A percentile compares a stretch with the other conserved stretches of the same genome.
Conservation (phyloP, 2,888 invertebrate genomes). For the Phoenoteleia sp. region DNA sequence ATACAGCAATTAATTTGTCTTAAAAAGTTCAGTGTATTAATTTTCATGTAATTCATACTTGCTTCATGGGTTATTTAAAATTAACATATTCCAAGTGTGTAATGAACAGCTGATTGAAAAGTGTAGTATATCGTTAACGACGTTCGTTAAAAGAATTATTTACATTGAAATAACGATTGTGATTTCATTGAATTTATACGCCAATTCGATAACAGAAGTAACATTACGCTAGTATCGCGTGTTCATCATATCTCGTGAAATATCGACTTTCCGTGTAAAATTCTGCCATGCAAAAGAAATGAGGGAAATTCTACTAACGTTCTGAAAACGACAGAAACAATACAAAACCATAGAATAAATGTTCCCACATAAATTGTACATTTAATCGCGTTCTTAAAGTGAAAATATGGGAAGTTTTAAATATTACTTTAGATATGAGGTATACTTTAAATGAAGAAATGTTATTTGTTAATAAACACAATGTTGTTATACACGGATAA, state of each 20-base stretch:
- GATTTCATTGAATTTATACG: background rate
- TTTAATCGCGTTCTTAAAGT: conserved; percentile 25
- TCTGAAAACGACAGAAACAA: conserved; percentile 64
- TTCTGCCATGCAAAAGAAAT: conserved; percentile 58
- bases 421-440: conserved; percentile 7
- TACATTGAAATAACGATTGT: background rate
- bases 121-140: background rate
- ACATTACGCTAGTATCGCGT: conserved; percentile 34
- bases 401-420: conserved; percentile 30
- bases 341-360: conserved; percentile 29
- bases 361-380: conserved; percentile 66
- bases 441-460: background rate
- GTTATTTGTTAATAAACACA: background rate
- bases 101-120: background rate
- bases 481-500: background rate
- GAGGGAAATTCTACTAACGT: conserved; percentile 63
- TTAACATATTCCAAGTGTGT: background rate
- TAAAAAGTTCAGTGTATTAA: too few relatives aligned
- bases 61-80: too few relatives aligned
- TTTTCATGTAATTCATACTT: too few relatives aligned
- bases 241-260: conserved; percentile 64
- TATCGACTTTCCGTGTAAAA: conserved; percentile 77
- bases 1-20: too few relatives aligned
- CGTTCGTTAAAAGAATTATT: conserved; percentile 1
- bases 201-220: conserved; percentile 26